Base-by-base conservation (phyloP, 2,888 invertebrate genomes). In the Acronicta aceris region DNA sequence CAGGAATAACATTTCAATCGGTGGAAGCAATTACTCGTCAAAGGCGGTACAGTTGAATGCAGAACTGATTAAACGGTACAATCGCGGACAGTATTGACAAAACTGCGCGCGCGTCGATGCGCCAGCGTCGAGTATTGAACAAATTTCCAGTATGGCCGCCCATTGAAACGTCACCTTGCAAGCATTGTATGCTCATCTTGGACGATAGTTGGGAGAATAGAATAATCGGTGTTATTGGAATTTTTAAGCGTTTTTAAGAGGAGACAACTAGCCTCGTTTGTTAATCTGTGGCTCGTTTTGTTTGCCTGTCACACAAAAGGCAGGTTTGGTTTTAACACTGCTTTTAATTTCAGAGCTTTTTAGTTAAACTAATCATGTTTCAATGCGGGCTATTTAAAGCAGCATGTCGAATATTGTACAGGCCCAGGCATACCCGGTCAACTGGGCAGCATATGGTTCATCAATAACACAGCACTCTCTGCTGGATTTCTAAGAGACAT, bases 21-120 rank as follows among this genome's bases (percentile, higher is more conserved):
- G 69, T 82, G 85, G 90, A 93, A 93, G 87, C 93, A 94, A 94
- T 94, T 94, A 93, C 92, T 93, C 93, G 91, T 92, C 90, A 92
- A 85, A 84, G 92, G 92, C 92, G 93, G 92, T 94, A 92, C 93
- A 90, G 85, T 81, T 93, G 93, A 93, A 94, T 94, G 87, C 89
- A 81, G 71, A 81, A 81, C 87, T 90, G 93, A 93, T 93, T 93
- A 92, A 92, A 92, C 89, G 89, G 91, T 91, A 90, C 87, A 82
- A 77, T 76, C 78, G 81, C 80, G 79, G 93, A 92, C 93, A 91
- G 89, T 87, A 87, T 89, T 93, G 94, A 94, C 93, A 94, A 94
- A 94, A 92, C 85, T 91, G 78, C 59, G 79, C 62, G 76, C 67
- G 73, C 73, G 78, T 77, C 77, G 77, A 78, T 86, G 90, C 90